phyloP scores from a whole-genome alignment of 2,113 vertebrate species.

The Oreochromis tanganicae region DNA sequence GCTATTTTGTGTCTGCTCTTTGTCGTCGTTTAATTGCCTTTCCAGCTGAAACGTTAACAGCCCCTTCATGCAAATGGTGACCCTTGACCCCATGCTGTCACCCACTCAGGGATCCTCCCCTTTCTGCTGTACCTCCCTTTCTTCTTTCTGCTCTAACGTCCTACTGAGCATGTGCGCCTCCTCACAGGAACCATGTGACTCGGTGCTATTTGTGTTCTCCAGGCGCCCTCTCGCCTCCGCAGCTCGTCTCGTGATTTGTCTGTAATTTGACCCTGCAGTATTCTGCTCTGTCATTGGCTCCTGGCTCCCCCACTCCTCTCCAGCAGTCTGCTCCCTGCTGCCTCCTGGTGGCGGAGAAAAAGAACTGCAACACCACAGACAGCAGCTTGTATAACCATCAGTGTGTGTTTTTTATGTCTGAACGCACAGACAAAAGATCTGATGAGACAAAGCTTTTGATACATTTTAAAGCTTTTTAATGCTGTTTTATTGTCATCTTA shows the following conservation, averaged over 20 bases:
- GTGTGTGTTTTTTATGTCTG: not conserved
- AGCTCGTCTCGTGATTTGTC: not conserved
- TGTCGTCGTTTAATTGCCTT: not conserved
- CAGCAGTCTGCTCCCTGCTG: not conserved
- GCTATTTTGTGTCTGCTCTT: not conserved
- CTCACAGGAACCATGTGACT: not conserved
- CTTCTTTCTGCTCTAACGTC: not conserved
- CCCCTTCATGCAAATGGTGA: not conserved
- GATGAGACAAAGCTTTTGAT: not conserved
- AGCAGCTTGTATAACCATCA: not conserved
- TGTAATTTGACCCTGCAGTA: not conserved
- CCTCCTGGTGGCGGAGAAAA: not conserved
- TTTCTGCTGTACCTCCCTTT: not conserved
- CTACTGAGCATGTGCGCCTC: not conserved
- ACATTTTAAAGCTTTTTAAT: not conserved
- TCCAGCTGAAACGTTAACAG: not conserved
- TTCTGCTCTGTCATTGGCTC: constrained; percentile 32
- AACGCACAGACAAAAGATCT: not conserved
- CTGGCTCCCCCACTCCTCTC: not conserved
- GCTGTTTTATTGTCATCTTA: not conserved
- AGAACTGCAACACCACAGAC: not conserved
- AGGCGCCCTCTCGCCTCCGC: not conserved
- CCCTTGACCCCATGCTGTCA: not conserved
- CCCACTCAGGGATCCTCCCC: not conserved
- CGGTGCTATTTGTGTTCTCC: not conserved